These are phyloP conservation scores for Eubasilissa splendida DNA, from an alignment of 2,888 invertebrate genomes.

Conservation along the genomic window DNA sequence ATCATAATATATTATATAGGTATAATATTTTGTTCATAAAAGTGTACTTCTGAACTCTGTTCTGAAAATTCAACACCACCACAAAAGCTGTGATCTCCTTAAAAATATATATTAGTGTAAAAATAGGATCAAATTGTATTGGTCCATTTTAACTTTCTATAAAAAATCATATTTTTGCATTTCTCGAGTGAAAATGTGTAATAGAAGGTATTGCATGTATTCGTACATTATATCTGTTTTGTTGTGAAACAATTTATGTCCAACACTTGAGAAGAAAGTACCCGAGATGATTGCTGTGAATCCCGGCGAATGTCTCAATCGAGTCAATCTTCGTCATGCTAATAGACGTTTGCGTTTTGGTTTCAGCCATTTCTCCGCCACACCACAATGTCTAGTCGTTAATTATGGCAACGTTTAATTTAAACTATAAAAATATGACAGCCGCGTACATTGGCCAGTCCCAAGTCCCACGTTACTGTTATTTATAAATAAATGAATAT, in stretches of 20 bases:
- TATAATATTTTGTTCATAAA: too few relatives aligned
- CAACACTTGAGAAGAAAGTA: constrained; percentile 44
- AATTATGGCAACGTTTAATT: constrained; percentile 50
- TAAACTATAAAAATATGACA: constrained; percentile 47
- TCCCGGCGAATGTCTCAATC: constrained; percentile 50
- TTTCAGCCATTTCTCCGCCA: constrained; percentile 13
- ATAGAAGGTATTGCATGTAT: constrained; percentile 24
- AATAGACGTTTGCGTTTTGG: constrained; percentile 36
- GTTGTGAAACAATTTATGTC: constrained; percentile 32
- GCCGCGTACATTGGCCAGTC: constrained; percentile 7
- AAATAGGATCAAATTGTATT: too few relatives aligned
- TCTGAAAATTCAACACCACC: too few relatives aligned
- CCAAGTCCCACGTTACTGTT: constrained; percentile 50
- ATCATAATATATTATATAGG: too few relatives aligned
- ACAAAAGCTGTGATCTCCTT: too few relatives aligned
- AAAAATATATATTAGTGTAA: too few relatives aligned
- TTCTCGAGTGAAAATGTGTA: too few relatives aligned
- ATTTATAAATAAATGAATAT: constrained; percentile 44
- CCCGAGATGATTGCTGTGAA: constrained; percentile 39
- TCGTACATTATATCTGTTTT: constrained; percentile 23
- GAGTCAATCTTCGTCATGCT: constrained; percentile 40
- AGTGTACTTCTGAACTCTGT: too few relatives aligned
- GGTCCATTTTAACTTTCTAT: too few relatives aligned
- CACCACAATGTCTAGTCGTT: constrained; percentile 38
- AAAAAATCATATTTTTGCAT: too few relatives aligned